Conservation (phyloP, 1,140 invertebrate species). For the Pararge aegeria region DNA sequence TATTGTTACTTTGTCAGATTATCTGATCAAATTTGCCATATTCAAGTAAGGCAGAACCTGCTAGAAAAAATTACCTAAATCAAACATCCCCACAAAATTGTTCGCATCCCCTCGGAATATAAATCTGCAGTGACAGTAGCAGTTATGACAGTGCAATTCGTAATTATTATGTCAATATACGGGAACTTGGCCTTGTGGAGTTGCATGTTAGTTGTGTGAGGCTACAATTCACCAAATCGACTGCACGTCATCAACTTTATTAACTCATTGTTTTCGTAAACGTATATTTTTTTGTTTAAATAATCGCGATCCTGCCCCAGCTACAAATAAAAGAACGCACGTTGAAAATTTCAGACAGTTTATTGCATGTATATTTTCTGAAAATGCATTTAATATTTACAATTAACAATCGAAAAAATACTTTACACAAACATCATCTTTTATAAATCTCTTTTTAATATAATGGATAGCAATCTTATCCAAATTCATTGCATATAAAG, state of each 20-base stretch:
- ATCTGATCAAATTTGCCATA: too few species aligned
- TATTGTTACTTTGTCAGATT: too few species aligned
- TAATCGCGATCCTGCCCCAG: conserved; percentile 46
- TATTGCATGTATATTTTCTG: conserved; percentile 75
- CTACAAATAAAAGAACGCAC: conserved; percentile 68
- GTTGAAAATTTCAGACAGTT: conserved; percentile 74
- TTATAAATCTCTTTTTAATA: conserved; percentile 54
- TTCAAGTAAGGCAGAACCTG: too few species aligned
- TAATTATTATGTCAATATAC: conserved; percentile 71
- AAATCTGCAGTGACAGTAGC: conserved; percentile 72
- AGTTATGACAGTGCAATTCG: conserved; percentile 75
- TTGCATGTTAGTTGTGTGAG: conserved; percentile 77
- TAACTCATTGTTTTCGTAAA: conserved; percentile 41
- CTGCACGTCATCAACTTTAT: conserved; percentile 78
- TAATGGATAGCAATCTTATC: conserved; percentile 62
- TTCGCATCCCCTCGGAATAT: neutral
- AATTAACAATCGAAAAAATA: conserved; percentile 74
- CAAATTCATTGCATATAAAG: conserved; percentile 61
- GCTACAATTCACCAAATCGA: conserved; percentile 69
- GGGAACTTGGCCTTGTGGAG: conserved; percentile 80
- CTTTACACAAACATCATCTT: conserved; percentile 67
- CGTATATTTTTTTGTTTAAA: conserved; percentile 13
- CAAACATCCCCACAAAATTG: neutral
- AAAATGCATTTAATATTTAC: conserved; percentile 77
- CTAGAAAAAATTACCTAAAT: too few species aligned